A percentile compares a stretch with the other conserved stretches of the same genome.
phyloP scores from a whole-genome alignment of 2,888 invertebrate species.

The Amphiduros pacificus region DNA sequence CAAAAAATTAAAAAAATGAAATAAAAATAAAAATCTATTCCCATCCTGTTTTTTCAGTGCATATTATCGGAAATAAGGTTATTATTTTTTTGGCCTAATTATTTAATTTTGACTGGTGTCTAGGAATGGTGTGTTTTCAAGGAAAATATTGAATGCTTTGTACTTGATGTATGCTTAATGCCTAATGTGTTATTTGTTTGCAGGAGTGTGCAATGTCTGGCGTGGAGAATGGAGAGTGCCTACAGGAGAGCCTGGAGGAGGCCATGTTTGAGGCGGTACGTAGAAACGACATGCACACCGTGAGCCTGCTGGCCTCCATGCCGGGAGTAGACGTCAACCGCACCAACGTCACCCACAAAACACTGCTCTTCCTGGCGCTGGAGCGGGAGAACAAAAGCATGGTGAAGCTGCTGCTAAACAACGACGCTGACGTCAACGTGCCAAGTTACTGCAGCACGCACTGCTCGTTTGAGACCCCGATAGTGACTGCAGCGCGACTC shows the following conservation, averaged over 20 bases:
- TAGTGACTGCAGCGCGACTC: constrained; percentile 25
- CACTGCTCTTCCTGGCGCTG: constrained; percentile 23
- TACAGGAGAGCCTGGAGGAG: constrained; percentile 7
- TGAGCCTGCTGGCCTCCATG: not conserved
- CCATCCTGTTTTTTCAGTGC: too few species aligned
- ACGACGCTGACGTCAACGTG: constrained; percentile 23
- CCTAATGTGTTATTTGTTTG: too few species aligned
- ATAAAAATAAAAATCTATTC: too few species aligned
- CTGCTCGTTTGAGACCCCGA: constrained; percentile 26
- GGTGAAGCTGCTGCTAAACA: constrained; percentile 22
- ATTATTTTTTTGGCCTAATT: too few species aligned
- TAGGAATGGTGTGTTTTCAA: too few species aligned
- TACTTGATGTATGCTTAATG: too few species aligned
- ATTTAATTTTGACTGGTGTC: too few species aligned
- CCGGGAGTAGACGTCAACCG: constrained; percentile 21
- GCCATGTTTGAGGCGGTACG: constrained; percentile 18
- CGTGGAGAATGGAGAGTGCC: too few species aligned
- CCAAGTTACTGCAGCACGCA: constrained; percentile 22
- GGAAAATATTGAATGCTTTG: too few species aligned
- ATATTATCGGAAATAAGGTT: too few species aligned
- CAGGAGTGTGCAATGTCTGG: too few species aligned
- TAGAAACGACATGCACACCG: constrained; percentile 19
- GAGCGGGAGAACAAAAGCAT: constrained; percentile 23
- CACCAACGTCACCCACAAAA: constrained; percentile 9
- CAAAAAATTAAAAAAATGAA: too few species aligned